Base-by-base conservation (phyloP, 2,888 invertebrate genomes). In the Lasioglossum villosulum region DNA sequence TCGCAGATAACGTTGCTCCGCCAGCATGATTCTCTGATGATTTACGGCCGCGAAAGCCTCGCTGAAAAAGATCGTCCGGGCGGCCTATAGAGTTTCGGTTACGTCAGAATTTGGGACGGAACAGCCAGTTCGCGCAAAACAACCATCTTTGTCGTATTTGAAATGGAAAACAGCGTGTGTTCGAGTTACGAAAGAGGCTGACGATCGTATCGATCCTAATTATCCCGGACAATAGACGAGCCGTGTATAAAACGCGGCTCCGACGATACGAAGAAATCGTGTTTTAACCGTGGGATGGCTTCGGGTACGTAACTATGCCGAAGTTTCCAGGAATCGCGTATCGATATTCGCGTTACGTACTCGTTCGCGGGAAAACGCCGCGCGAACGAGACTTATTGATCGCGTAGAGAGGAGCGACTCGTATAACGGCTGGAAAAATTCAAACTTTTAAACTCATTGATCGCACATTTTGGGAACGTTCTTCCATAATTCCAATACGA, bases 271-370 rank as follows among this genome's bases (percentile, higher is more conserved):
- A 66, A 73, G 52, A 68, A 66, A 82, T 42, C 34, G 68, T 30
- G 52, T n/a, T 73, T 72, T 73, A 68, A 70, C 39, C 77, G 77
- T 73, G 59, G 73, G 66, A 76, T 73, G 42, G n/a, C 37, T 37
- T 30, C 42, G 23, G 16, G 71, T 30, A 63, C 30, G 75, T 59
- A 39, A 77, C 68, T 39, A 37, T 52, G 73, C 48, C 45, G 39
- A 68, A 66, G 68, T 70, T 77, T 77, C 77, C 77, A 77, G 66
- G 42, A 84, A 71, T 82, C 27, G 63, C 59, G 34, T 76, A 84
- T 76, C 63, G 16, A 72, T 77, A 68, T 68, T 72, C 76, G 52
- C 19, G 70, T 70, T 70, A 70, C 70, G 70, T 70, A 70, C 70
- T 5, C 5, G 14, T 37, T n/a, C 19, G 39, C 10, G 19, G 68